Evolutionary conservation across 2,888 invertebrate species (phyloP).

Genomic region (Melinaea menophilus): DNA sequence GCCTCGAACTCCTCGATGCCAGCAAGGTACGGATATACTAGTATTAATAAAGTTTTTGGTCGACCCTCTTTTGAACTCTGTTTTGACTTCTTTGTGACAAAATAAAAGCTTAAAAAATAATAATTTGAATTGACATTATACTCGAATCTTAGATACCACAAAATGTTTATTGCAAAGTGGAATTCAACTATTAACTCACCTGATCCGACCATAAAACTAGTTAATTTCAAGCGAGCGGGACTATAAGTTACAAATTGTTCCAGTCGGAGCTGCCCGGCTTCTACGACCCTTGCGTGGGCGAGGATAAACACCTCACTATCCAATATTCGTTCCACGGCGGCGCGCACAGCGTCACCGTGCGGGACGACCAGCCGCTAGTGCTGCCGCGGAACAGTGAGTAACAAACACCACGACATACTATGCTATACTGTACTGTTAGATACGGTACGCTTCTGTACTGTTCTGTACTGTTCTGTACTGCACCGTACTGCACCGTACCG

Average conservation of each 20-base stretch:
- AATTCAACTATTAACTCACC: no score
- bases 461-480: no score
- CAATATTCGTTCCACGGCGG: slow-evolving; percentile 90
- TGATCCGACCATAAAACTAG: background rate
- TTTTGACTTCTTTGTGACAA: no score
- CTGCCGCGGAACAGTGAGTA: slow-evolving; percentile 68
- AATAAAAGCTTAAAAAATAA: no score
- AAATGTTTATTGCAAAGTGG: no score
- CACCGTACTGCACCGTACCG: no score
- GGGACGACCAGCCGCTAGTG: slow-evolving; percentile 86
- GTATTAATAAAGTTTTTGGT: background rate
- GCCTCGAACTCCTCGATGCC: slow-evolving; percentile 88
- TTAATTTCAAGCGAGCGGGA: background rate
- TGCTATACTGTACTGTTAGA: background rate
- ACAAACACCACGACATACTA: background rate
- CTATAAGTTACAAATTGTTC: slow-evolving; percentile 41
- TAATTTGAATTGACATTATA: no score
- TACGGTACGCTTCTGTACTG: no score
- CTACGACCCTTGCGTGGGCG: slow-evolving; percentile 96
- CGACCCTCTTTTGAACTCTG: no score
- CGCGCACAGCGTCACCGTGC: slow-evolving; percentile 86
- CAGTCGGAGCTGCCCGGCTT: slow-evolving; percentile 97
- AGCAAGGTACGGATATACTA: slow-evolving; percentile 82
- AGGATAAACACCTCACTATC: slow-evolving; percentile 91
- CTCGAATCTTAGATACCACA: no score